These are phyloP conservation scores for Helicolenus hilgendorfi DNA, from an alignment of 2,797 vertebrate species.

Conservation along the genomic window DNA sequence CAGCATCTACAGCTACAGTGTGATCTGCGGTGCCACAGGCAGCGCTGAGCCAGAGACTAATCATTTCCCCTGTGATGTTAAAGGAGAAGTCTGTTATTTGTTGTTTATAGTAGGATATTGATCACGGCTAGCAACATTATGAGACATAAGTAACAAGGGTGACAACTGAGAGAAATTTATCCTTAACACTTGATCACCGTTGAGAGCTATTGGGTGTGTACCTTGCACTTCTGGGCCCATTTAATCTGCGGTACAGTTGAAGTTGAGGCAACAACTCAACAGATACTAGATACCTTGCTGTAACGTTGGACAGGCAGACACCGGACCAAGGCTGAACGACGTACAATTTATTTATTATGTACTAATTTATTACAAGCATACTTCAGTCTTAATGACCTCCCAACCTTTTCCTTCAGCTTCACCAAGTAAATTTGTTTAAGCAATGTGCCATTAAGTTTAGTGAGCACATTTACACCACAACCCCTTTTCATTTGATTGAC, in stretches of 20 bases:
- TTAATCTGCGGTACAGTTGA: neutral
- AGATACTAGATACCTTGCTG: too few relatives aligned
- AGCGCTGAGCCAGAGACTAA: neutral
- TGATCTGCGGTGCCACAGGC: neutral
- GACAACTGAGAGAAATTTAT: neutral
- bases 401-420: neutral
- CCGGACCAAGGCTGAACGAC: neutral
- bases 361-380: neutral
- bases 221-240: neutral
- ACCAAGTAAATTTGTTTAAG: neutral
- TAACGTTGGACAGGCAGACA: too few relatives aligned
- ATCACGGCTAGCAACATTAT: conserved; percentile 13
- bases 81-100: neutral
- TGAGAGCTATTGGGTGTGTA: neutral
- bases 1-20: neutral
- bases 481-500: neutral
- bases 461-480: neutral
- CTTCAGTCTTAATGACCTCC: neutral
- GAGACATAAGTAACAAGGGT: neutral
- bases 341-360: neutral
- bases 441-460: neutral
- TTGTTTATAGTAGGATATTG: neutral
- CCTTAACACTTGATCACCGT: conserved; percentile 10
- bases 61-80: neutral
- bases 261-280: too few relatives aligned